Conservation (phyloP, 2,113 vertebrate genomes). For the Xyliphius kryptos region DNA sequence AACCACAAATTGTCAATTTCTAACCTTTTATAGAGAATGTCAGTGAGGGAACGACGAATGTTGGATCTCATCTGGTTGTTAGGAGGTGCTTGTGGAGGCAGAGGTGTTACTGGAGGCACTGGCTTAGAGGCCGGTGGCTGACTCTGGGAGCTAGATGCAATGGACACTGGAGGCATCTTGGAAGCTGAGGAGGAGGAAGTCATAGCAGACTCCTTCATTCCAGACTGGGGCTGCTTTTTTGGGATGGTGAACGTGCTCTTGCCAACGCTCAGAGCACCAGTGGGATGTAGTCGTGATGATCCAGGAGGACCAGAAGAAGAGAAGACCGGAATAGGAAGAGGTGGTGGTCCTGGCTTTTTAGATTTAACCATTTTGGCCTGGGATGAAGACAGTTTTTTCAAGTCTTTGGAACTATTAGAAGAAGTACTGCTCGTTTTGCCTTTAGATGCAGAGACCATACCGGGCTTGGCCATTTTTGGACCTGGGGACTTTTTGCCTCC, state of each 20-base stretch:
- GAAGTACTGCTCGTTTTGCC: slow-evolving; percentile 45
- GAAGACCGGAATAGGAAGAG: slow-evolving; percentile 41
- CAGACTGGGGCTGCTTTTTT: slow-evolving; percentile 65
- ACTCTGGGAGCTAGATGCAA: slow-evolving; percentile 55
- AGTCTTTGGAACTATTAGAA: slow-evolving; percentile 34
- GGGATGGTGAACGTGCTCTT: slow-evolving; percentile 72
- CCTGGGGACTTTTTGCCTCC: slow-evolving; percentile 48
- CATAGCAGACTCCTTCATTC: slow-evolving; percentile 48
- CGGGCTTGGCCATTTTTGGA: slow-evolving; percentile 48
- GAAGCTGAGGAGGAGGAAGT: slow-evolving; percentile 40
- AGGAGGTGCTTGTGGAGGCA: slow-evolving; percentile 67
- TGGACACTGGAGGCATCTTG: slow-evolving; percentile 49
- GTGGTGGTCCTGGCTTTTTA: slow-evolving; percentile 50
- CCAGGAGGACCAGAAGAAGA: slow-evolving; percentile 56
- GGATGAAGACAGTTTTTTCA: slow-evolving; percentile 48
- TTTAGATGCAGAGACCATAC: slow-evolving; percentile 44
- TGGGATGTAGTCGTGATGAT: slow-evolving; percentile 59
- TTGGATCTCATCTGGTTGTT: slow-evolving; percentile 96
- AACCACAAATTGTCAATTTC: slow-evolving; percentile 61
- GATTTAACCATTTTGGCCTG: slow-evolving; percentile 47
- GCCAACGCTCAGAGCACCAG: slow-evolving; percentile 61
- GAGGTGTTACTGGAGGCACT: slow-evolving; percentile 52
- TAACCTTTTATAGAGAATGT: slow-evolving; percentile 92
- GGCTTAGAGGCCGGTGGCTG: slow-evolving; percentile 57
- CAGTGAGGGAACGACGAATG: slow-evolving; percentile 90